A percentile compares a stretch with the other conserved stretches of the same genome.
phyloP scores from a whole-genome alignment of 2,113 vertebrate species.

The Carassius carassius region DNA sequence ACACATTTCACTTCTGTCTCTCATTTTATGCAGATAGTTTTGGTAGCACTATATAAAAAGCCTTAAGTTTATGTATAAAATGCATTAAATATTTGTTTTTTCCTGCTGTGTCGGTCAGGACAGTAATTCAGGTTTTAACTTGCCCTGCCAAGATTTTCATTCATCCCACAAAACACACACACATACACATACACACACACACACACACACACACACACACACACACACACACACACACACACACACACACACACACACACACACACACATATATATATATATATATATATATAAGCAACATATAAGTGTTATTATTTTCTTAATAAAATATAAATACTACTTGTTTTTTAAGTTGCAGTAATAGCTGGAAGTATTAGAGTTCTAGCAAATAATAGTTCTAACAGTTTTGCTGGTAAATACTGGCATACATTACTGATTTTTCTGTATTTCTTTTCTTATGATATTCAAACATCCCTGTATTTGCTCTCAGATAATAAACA shows the following conservation, averaged over 20 bases:
- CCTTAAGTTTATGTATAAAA: neutral
- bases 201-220: no score
- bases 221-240: no score
- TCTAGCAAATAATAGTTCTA: neutral
- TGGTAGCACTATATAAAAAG: neutral
- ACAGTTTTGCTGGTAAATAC: neutral
- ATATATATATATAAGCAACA: neutral
- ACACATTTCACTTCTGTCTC: neutral
- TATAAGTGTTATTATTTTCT: no score
- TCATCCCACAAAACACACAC: neutral
- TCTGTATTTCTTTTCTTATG: neutral
- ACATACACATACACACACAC: no score
- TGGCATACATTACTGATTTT: neutral
- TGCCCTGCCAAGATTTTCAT: neutral
- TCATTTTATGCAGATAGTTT: neutral
- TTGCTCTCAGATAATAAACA: neutral
- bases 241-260: no score
- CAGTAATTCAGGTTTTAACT: neutral
- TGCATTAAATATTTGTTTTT: neutral
- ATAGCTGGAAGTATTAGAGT: neutral
- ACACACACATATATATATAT: neutral
- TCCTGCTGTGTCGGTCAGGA: neutral
- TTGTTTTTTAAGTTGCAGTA: neutral
- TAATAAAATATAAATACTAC: neutral
- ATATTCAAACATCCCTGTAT: neutral